Evolutionary conservation across 37 sponge, comb jelly and placozoan species (phyloP).

Genomic region (Lycopodina hypogea): DNA sequence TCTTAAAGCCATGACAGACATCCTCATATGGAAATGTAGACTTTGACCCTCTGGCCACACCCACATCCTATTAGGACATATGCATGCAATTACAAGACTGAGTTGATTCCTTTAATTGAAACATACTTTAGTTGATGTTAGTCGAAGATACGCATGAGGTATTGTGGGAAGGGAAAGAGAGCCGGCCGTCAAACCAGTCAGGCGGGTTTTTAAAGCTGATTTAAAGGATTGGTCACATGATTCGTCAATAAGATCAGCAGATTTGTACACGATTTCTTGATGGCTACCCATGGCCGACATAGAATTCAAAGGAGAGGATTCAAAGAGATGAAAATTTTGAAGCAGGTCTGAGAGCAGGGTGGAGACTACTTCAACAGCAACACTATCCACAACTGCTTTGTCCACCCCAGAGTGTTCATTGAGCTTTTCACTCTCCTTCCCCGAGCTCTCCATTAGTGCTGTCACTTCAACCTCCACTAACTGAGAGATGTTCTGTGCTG

Average conservation of each 20-base stretch:
- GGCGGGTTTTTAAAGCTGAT: not conserved
- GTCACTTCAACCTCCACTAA: too few species aligned
- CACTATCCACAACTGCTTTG: too few species aligned
- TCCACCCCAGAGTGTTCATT: too few species aligned
- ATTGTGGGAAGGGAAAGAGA: conserved; percentile 28
- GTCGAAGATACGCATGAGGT: conserved; percentile 11
- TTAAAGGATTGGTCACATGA: not conserved
- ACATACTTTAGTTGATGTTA: conserved; percentile 3
- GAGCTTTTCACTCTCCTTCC: too few species aligned
- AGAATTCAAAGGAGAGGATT: too few species aligned
- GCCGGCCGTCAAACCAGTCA: not conserved
- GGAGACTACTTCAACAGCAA: too few species aligned
- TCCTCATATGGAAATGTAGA: conserved; percentile 23
- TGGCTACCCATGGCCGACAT: not conserved
- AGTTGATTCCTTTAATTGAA: too few species aligned
- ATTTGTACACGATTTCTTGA: not conserved
- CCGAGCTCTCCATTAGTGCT: too few species aligned
- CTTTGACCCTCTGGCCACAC: too few species aligned
- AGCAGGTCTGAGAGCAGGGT: too few species aligned
- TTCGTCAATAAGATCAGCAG: not conserved
- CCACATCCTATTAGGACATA: not conserved
- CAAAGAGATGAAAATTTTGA: too few species aligned
- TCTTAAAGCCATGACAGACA: conserved; percentile 31
- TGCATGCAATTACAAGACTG: not conserved
- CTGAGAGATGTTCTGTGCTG: too few species aligned